Evolutionary conservation across 2,888 invertebrate species (phyloP), one percentile per base, ranked within the genome.

Genomic region (Cephus sareptanus): DNA sequence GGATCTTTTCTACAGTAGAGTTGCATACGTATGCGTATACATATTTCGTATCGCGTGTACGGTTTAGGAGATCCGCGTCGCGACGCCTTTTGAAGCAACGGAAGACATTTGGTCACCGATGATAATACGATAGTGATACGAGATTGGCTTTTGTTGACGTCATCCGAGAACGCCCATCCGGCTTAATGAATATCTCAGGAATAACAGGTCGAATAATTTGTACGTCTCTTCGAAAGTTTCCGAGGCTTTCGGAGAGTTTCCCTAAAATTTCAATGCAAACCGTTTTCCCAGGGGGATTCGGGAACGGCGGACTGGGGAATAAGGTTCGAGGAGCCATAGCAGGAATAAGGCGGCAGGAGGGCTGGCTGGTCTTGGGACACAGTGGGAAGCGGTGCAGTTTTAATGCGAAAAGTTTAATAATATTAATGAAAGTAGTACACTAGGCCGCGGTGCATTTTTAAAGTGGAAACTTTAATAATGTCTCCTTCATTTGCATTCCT

Each of bases 401-500:
- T 31, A 31, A 34, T 33, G 71, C 13, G 71, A 6, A 83, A 84
- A 85, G 82, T 85, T 85, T 85, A 85, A 85, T 81, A 84, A 85
- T 84, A 85, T 85, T 85, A 85, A 85, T 82, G 84, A 85, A 85
- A 82, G 81, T 85, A 79, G 80, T 80, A 56, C 6, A 56, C 40
- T 56, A 56, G 40, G 40, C 40, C 40, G 40, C 40, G 77, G 77
- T 81, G 80, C 79, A 81, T 85, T 85, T 85, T 83, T 82, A 83
- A 73, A 76, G 77, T 75, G 77, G 79, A 79, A 83, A 83, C 83
- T 86, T 85, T 82, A 83, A 82, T 83, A 84, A 83, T 81, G 80
- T 83, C 83, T 81, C 82, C 81, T 82, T 86, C 85, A 82, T 86
- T 86, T 85, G 84, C 84, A 86, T 86, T 85, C 80, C 77, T 77